A percentile compares a stretch with the other conserved stretches of the same genome.
Conservation (phyloP, 2,797 vertebrate genomes). For the Mormyrus proboscirostris region DNA sequence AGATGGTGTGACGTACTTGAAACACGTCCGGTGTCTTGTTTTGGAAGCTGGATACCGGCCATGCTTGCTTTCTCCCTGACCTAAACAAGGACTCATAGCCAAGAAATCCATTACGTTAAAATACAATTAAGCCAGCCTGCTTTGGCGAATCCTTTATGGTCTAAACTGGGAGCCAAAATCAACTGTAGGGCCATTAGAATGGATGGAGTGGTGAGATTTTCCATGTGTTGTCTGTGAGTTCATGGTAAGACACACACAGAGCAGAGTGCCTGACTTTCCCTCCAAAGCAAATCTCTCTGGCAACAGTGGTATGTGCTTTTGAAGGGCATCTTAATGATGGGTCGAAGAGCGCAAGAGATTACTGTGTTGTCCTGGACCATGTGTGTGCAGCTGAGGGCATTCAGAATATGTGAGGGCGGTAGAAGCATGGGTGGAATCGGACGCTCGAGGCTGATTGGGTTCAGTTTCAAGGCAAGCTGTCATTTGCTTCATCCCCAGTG, state of each 20-base stretch:
- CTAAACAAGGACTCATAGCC: not conserved
- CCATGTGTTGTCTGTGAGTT: not conserved
- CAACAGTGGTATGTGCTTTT: not conserved
- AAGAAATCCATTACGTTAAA: not conserved
- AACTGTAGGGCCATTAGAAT: slow-evolving; percentile 1
- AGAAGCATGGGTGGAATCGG: not conserved
- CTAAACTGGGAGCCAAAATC: not conserved
- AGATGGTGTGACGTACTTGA: not conserved
- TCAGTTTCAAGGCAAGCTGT: not conserved
- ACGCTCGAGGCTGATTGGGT: not conserved
- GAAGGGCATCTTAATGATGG: not conserved
- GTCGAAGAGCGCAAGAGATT: not conserved
- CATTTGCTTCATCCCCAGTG: not conserved
- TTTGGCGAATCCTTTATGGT: not conserved
- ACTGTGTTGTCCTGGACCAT: not conserved
- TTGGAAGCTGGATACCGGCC: not conserved
- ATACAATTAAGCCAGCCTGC: not conserved
- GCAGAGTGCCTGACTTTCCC: not conserved
- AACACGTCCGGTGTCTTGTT: not conserved
- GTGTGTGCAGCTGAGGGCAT: not conserved
- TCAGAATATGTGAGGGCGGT: not conserved
- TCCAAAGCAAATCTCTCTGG: not conserved
- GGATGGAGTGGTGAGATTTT: not conserved
- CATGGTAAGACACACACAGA: not conserved
- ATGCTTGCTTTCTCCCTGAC: not conserved